Evolutionary conservation across 2,888 invertebrate genomes (phyloP), one percentile per base, ranked within the genome.

Genomic region (Dynastes hyllus): DNA sequence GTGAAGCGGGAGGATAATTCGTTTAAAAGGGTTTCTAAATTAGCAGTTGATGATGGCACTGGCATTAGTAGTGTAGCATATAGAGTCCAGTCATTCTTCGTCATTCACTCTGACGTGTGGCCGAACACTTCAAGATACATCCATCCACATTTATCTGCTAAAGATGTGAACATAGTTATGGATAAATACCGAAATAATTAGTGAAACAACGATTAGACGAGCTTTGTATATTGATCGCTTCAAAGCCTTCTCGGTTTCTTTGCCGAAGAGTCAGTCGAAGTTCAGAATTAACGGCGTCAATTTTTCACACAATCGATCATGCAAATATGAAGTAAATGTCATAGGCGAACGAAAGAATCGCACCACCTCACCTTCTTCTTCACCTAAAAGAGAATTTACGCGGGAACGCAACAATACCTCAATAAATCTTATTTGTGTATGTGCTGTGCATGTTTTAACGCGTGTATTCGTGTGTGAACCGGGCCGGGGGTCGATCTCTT

Each of bases 21-120:
- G 88, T 88, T 88, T 88, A 87, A 88, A 88, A 88, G 88, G 88
- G 88, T 88, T 86, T 88, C 87, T 87, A 88, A 88, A 88, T 88
- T 88, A 88, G 88, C 88, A 88, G 88, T 88, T 88, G 88, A 88
- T 88, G 88, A 88, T 88, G 87, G 87, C 87, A 86, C 85, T 86
- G 84, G 85, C 87, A 87, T 87, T 87, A 87, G 88, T 87, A 51
- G 51, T 84, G 84, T 85, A 83, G 86, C 86, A 86, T 70, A 71
- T 45, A 85, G 84, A 85, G 84, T 86, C 86, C 87, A 87, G 87
- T 87, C 86, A 87, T 87, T 88, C 87, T 84, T 85, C 86, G 86
- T 86, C 87, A 87, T 85, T 86, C 88, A 85, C 85, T 85, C 87
- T 81, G 83, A 81, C 70, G 79, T 81, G 83, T 82, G 81, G 22